These are phyloP conservation scores for Steinernema feltiae DNA, from an alignment of 1,140 invertebrate genomes.

Conservation along the genomic window DNA sequence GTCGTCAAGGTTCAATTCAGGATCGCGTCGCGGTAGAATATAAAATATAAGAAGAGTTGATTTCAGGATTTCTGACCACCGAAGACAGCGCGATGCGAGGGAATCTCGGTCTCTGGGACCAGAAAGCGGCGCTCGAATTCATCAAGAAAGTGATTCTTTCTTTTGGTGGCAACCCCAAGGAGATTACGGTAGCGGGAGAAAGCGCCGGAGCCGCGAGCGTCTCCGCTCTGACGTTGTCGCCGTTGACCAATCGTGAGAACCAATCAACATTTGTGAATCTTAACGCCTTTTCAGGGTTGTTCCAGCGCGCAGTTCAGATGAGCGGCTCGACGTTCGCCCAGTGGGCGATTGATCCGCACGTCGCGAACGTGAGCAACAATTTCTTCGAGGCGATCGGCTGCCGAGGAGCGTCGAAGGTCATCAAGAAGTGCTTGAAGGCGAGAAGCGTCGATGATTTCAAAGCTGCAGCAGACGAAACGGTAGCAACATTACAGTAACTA, in stretches of 20 bases:
- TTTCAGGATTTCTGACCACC: neutral
- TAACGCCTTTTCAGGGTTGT: too few relatives aligned
- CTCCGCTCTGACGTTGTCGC: neutral
- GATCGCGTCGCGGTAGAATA: too few relatives aligned
- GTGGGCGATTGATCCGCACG: neutral
- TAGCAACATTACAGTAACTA: too few relatives aligned
- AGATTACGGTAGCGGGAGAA: neutral
- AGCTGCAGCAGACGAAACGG: neutral
- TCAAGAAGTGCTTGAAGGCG: neutral
- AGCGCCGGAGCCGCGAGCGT: neutral
- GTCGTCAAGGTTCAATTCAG: too few relatives aligned
- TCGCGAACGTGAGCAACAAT: neutral
- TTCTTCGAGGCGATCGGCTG: neutral
- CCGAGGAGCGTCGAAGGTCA: neutral
- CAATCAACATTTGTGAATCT: too few relatives aligned
- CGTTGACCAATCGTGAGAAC: neutral
- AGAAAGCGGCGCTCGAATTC: neutral
- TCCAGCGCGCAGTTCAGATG: neutral
- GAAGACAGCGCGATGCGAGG: neutral
- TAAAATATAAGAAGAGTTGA: neutral
- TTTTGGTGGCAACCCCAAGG: neutral
- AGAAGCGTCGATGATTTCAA: neutral
- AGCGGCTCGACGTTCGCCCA: neutral
- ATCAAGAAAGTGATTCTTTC: neutral
- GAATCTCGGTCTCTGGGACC: neutral